Evolutionary conservation across 2,797 vertebrate species (phyloP), one percentile per base, ranked within the genome.

Genomic region (Lycodopsis pacificus): DNA sequence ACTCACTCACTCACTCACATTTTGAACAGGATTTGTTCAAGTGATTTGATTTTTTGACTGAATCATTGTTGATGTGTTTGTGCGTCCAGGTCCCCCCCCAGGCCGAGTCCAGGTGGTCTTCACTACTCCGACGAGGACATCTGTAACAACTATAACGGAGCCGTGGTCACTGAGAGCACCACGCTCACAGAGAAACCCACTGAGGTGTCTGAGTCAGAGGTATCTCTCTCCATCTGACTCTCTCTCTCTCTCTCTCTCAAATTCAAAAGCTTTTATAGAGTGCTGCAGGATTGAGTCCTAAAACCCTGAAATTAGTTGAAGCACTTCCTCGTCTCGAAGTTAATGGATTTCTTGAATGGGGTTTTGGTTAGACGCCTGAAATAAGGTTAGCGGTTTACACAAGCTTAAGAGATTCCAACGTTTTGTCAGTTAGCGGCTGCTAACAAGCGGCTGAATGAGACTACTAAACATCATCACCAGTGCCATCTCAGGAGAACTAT

Each of bases 101-200:
- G 98, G 40, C 98, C 98, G 11, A 99, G 97, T 91, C 98, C 97
- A 0, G 98, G 97, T 0, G 97, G 96, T 10, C 96, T 99, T 69
- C 97, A 95, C 93, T 99, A 99, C 92, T 99, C 98, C 0, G 98
- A 99, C 0, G 97, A 99, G 83, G 97, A 99, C 83, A 95, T 99
- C 88, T 97, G 97, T 73, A 97, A 95, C 94, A 98, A 97, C 91
- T 98, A 98, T 86, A 98, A 99, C 0, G 97, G 97, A 2, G 93
- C 96, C 0, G 96, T 96, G 76, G 95, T 97, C 77, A 97, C 96
- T 0, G 97, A 99, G 88, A 96, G 96, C 84, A 91, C 95, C 71
- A 96, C 94, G 2, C 96, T 99, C 61, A 96, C 93, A 0, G 97
- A 98, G 94, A 97, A 97, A 71, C 95, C 96, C 15, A 94, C 95